phyloP scores from a whole-genome alignment of 2,797 vertebrate species.

The Enteromius trimaculatus region DNA sequence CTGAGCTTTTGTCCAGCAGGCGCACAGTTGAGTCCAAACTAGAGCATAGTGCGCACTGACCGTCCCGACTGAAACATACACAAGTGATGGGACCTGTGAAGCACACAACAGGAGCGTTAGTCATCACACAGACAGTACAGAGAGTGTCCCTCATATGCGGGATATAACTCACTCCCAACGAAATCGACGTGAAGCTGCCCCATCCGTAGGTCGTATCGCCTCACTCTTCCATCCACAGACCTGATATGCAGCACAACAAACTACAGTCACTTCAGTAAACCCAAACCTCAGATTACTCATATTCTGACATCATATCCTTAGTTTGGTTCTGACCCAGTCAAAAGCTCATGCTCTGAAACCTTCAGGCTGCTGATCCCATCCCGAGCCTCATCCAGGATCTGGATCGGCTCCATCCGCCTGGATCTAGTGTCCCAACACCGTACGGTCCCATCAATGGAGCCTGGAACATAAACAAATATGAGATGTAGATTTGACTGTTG shows the following conservation, averaged over 20 bases:
- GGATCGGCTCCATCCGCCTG: conserved; percentile 83
- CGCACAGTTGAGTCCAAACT: conserved; percentile 87
- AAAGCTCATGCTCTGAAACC: conserved; percentile 85
- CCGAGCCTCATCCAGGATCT: conserved; percentile 86
- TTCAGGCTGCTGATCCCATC: conserved; percentile 93
- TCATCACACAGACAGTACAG: background rate
- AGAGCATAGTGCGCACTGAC: conserved; percentile 88
- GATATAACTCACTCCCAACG: conserved; percentile 82
- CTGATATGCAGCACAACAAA: conserved; percentile 66
- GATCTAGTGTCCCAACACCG: conserved; percentile 94
- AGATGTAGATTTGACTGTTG: background rate
- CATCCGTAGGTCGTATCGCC: conserved; percentile 89
- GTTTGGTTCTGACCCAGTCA: conserved; percentile 82
- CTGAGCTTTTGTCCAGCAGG: conserved; percentile 92
- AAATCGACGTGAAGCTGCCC: conserved; percentile 90
- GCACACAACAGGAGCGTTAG: background rate
- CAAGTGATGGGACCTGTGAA: conserved; percentile 89
- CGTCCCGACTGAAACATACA: conserved; percentile 91
- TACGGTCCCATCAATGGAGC: conserved; percentile 90
- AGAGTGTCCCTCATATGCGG: background rate
- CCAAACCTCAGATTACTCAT: background rate
- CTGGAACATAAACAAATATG: conserved; percentile 66
- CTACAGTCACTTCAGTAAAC: background rate
- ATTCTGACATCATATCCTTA: background rate
- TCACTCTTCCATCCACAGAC: conserved; percentile 88